Base-by-base conservation (phyloP, 2,797 vertebrate genomes). In the Xiphophorus birchmanni region DNA sequence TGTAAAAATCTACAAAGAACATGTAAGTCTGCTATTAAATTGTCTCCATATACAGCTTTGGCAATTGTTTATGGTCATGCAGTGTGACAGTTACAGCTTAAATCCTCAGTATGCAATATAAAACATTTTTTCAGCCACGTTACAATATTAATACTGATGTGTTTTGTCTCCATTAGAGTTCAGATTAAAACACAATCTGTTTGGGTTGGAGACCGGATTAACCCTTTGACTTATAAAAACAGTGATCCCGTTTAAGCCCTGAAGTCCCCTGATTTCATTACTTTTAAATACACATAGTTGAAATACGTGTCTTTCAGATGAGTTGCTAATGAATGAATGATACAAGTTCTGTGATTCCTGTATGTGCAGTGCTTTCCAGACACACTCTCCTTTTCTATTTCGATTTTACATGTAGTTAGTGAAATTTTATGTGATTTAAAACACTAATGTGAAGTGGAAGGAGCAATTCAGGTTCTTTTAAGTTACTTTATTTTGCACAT, bases 181-280 rank as follows among this genome's bases (percentile, higher is more conserved):
- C 54, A 73, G 81, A 80, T 89, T 85, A 81, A 82, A 89, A 85
- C n/a, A 35, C 72, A 80, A 73, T 82, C 74, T 86, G 47, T 45
- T 26, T 73, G 35, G 84, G 74, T 75, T 60, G 65, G 76, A 65
- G 82, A 83, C 45, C 60, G 76, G 79, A 87, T 88, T 87, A 85
- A 80, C 78, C 73, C 40, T 44, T 44, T 1, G 4, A 50, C 76
- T 73, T 56, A 17, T 72, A 69, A 23, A 42, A 69, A 23, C 26
- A 58, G 42, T 58, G 35, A 78, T 83, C 11, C 63, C 23, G 4
- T 42, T 7, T 58, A n/a, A 73, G 73, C 8, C 44, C 63, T 29
- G 21, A 48, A 35, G 32, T 45, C 72, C 12, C 50, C 44, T 13
- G 23, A 48, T 52, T 63, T n/a, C 37, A 7, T 42, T 32, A 23